phyloP scores from a whole-genome alignment of 2,113 vertebrate species.

The Phalacrocorax pelagicus region DNA sequence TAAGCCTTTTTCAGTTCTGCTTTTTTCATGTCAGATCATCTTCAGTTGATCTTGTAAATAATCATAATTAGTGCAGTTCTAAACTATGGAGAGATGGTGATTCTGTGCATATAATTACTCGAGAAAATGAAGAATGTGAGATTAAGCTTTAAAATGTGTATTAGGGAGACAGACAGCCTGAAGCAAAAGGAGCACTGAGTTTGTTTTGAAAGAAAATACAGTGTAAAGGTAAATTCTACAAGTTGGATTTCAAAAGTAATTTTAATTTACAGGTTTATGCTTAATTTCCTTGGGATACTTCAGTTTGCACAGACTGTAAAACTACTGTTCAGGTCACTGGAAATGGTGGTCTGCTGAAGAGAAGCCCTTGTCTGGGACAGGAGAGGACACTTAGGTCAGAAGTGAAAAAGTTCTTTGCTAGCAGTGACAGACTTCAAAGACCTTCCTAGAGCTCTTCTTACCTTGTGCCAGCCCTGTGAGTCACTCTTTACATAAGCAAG shows the following conservation, averaged over 20 bases:
- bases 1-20: not conserved
- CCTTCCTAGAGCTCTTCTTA: not conserved
- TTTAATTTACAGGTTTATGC: not conserved
- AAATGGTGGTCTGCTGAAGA: not conserved
- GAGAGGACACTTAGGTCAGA: not conserved
- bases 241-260: not conserved
- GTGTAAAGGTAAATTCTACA: not conserved
- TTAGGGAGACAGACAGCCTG: not conserved
- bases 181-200: not conserved
- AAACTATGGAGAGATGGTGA: not conserved
- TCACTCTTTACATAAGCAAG: not conserved
- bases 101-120: not conserved
- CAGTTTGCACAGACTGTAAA: not conserved
- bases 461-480: not conserved
- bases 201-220: not conserved
- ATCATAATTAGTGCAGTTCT: constrained; percentile 14
- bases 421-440: not conserved
- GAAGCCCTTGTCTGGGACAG: not conserved
- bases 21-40: constrained; percentile 57
- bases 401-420: not conserved
- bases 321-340: not conserved
- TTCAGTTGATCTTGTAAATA: constrained; percentile 30
- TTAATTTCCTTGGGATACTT: not conserved
- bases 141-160: not conserved
- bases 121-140: constrained; percentile 1